These are phyloP conservation scores for Ctena decussata DNA, from an alignment of 2,888 invertebrate species.

Conservation along the genomic window DNA sequence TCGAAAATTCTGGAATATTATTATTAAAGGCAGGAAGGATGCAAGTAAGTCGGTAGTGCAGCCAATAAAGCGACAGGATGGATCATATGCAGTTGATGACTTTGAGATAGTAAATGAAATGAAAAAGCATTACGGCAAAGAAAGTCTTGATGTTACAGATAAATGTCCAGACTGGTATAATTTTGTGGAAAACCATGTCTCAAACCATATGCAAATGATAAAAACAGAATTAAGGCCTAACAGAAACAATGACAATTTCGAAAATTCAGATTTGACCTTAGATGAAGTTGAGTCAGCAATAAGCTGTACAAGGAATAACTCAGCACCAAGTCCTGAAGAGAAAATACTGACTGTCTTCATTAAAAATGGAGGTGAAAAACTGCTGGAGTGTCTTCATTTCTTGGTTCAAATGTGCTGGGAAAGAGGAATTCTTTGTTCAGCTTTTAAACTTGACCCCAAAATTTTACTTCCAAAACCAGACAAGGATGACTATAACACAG, in stretches of 20 bases:
- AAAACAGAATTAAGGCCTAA: background rate
- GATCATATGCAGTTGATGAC: background rate
- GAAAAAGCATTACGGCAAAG: background rate
- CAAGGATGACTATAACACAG: no score
- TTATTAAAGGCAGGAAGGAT: background rate
- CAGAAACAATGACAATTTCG: background rate
- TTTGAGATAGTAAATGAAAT: background rate
- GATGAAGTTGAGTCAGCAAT: background rate
- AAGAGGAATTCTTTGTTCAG: no score
- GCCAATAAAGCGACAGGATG: background rate
- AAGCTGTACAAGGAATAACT: background rate
- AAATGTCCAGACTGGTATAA: background rate
- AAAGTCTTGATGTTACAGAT: background rate
- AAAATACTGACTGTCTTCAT: background rate
- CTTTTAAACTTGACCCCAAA: no score
- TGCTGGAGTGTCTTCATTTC: no score
- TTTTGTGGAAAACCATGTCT: background rate
- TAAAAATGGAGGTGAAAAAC: no score
- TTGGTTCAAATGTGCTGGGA: no score
- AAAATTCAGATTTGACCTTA: background rate
- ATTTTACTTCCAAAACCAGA: no score
- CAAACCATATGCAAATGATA: background rate
- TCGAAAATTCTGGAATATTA: slow-evolving; percentile 17
- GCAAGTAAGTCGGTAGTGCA: background rate
- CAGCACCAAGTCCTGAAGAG: background rate